A percentile compares a stretch with the other conserved stretches of the same genome.
Evolutionary conservation across 2,113 vertebrate genomes (phyloP).

Genomic region (Oncorhynchus tshawytscha): DNA sequence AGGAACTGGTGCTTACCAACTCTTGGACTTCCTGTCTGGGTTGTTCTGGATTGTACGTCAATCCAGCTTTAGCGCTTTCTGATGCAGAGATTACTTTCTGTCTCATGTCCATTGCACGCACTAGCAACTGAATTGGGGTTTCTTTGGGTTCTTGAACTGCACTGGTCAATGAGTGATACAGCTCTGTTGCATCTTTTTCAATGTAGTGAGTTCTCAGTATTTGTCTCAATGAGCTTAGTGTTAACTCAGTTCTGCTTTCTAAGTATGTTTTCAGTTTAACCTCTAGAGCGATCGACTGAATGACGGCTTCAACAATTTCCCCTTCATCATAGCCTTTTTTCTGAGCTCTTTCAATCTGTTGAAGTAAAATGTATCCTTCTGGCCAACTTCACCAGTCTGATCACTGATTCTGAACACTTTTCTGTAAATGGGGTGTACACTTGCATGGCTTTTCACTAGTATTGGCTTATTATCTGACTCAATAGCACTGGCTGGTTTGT

Average conservation of each 20-base stretch:
- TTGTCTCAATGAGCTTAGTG: neutral
- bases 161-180: slow-evolving; percentile 23
- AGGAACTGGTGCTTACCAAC: neutral
- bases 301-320: slow-evolving; percentile 27
- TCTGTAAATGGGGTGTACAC: slow-evolving; percentile 16
- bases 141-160: slow-evolving; percentile 28
- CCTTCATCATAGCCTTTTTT: slow-evolving; percentile 22
- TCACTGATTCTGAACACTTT: slow-evolving; percentile 7
- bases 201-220: slow-evolving; percentile 19
- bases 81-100: slow-evolving; percentile 30
- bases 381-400: slow-evolving; percentile 17
- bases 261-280: slow-evolving; percentile 14
- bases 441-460: neutral
- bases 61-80: slow-evolving; percentile 6
- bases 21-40: neutral
- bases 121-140: slow-evolving; percentile 18
- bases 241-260: slow-evolving; percentile 18
- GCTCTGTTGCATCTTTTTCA: slow-evolving; percentile 33
- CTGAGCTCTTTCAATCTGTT: neutral
- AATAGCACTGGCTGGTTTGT: too few species aligned
- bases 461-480: too few species aligned
- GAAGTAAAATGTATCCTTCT: slow-evolving; percentile 14
- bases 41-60: slow-evolving; percentile 22
- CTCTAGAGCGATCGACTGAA: slow-evolving; percentile 3
- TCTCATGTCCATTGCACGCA: slow-evolving; percentile 30